Percentiles rank a stretch among this genome's conserved stretches.
Conservation (phyloP, 2,113 vertebrate genomes). For the Budorcas taxicolor region DNA sequence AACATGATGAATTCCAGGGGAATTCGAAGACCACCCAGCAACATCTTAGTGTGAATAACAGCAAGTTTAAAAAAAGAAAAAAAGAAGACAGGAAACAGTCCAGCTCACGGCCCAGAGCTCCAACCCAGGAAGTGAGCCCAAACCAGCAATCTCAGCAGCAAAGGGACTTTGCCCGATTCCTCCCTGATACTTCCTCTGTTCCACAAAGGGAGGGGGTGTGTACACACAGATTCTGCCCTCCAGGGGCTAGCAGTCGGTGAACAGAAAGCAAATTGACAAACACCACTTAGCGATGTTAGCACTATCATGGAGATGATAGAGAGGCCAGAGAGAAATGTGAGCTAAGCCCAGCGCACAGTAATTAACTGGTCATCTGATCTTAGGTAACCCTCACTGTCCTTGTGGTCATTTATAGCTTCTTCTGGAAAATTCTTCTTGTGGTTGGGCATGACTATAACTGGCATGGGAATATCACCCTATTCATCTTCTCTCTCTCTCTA, state of each 20-base stretch:
- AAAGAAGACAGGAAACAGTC: background rate
- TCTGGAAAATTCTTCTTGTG: background rate
- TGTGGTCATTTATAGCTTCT: background rate
- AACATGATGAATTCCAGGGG: background rate
- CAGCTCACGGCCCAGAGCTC: background rate
- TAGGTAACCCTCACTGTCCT: background rate
- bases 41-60: background rate
- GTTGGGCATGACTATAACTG: background rate
- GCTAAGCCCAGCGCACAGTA: background rate
- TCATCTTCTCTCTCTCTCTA: background rate
- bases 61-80: background rate
- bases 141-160: background rate
- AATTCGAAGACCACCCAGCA: background rate
- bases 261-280: background rate
- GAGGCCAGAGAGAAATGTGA: background rate
- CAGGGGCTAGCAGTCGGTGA: background rate
- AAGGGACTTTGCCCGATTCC: background rate
- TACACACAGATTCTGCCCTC: background rate
- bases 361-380: background rate
- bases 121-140: background rate
- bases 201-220: background rate
- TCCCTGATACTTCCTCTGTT: background rate
- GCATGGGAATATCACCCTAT: background rate
- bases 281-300: background rate
- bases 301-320: background rate